Conservation (phyloP, 2,113 vertebrate genomes). For the Macaca nemestrina region DNA sequence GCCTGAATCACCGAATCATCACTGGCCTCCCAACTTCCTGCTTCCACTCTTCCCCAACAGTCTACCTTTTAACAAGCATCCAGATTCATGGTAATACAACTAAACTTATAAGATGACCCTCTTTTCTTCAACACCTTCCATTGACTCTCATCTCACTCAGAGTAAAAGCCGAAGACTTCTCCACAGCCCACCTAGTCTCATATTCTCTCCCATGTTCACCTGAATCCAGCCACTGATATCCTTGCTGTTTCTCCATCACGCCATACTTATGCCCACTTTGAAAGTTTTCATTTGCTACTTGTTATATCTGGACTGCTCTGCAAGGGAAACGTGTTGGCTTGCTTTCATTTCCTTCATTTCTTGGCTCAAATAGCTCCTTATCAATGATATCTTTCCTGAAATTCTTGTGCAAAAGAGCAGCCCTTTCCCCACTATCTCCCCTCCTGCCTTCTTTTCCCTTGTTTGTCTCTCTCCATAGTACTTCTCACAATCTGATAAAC, state of each 20-base stretch:
- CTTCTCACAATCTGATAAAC: neutral
- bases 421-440: neutral
- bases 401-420: neutral
- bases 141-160: neutral
- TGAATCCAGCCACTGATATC: accelerated
- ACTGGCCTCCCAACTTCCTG: neutral
- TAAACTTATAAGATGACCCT: neutral
- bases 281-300: no score
- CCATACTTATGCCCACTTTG: accelerated
- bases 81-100: neutral
- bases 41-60: neutral
- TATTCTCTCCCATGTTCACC: neutral
- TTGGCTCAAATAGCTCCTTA: neutral
- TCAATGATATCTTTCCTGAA: neutral
- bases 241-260: accelerated
- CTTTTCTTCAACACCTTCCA: neutral
- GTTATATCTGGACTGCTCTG: neutral
- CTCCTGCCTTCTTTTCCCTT: neutral
- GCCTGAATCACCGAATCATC: no score
- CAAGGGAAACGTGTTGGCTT: neutral
- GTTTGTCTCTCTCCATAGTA: neutral
- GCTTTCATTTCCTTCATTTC: neutral
- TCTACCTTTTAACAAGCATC: neutral
- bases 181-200: neutral
- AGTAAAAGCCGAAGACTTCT: neutral